Base-by-base conservation (phyloP, 2,888 invertebrate species). In the Orthonevra nobilis region DNA sequence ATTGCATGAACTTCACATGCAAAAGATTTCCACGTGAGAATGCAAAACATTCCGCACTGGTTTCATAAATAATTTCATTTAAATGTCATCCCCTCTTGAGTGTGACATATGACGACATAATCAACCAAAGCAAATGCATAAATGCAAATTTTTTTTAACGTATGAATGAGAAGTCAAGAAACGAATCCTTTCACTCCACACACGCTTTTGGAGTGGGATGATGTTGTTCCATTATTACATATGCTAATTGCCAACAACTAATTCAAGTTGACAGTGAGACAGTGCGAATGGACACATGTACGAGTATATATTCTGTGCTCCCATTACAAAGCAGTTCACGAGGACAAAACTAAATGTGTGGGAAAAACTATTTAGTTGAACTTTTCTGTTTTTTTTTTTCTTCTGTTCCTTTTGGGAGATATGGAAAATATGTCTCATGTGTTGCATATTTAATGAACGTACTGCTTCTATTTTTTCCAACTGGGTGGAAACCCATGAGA, bases 201-300 rank as follows among this genome's bases (percentile, higher is more conserved):
- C 26, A 19, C 28, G 6, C 6, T 32, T 60, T 26, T 9, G 3
- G 42, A 42, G 12, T 30, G 19, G 26, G 6, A 42, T n/a, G n/a
- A 52, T 30, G 52, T 10, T 60, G 7, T 66, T 58, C 50, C 40
- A 54, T 52, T 60, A 32, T 36, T 40, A 63, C 44, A n/a, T 60
- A 77, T 72, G 72, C 77, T 77, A 77, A 72, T 77, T 77, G 54
- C 54, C 44, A 72, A 38, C 77, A 70, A 64, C 70, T 77, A 66
- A 64, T 77, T 77, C 64, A 60, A 46, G 64, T 48, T 77, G 77
- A 64, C 77, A 72, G 64, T 72, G 72, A 77, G 64, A 77, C 77
- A 77, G 44, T 77, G 44, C 52, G 20, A 77, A 64, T 60, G 77
- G 77, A 40, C 77, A 68, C 40, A 38, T 38, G 36, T 36, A 66